phyloP scores from a whole-genome alignment of 2,888 invertebrate genomes.

The Drosophila niveifrons region DNA sequence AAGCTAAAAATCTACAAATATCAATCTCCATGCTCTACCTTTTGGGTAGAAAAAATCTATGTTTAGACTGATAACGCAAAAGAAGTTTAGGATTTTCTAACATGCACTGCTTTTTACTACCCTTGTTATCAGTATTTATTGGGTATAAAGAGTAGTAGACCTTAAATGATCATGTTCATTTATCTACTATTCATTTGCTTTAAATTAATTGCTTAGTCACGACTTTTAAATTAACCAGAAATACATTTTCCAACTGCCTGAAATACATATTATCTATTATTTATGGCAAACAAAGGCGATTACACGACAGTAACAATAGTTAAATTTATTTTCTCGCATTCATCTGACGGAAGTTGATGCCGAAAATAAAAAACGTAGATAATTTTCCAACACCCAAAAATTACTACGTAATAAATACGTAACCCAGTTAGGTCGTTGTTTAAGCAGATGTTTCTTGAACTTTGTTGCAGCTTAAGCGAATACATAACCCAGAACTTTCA shows the following conservation, averaged over 20 bases:
- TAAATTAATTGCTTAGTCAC: constrained; percentile 8
- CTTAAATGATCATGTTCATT: constrained; percentile 6
- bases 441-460: constrained; percentile 9
- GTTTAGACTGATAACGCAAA: neutral
- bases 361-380: neutral
- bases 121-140: neutral
- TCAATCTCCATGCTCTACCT: too few species aligned
- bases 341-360: neutral
- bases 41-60: neutral
- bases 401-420: neutral
- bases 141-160: constrained; percentile 14
- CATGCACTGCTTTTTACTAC: neutral
- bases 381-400: neutral
- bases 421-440: neutral
- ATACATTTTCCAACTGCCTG: neutral
- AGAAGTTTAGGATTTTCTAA: neutral
- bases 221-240: neutral
- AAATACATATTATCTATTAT: neutral
- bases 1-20: too few species aligned
- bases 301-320: neutral
- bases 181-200: constrained; percentile 1
- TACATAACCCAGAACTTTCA: constrained; percentile 3
- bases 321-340: neutral
- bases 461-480: constrained; percentile 14
- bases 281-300: neutral